A percentile compares a stretch with the other conserved stretches of the same genome.
Conservation (phyloP, 2,888 invertebrate genomes). For the Helicoverpa assulta region DNA sequence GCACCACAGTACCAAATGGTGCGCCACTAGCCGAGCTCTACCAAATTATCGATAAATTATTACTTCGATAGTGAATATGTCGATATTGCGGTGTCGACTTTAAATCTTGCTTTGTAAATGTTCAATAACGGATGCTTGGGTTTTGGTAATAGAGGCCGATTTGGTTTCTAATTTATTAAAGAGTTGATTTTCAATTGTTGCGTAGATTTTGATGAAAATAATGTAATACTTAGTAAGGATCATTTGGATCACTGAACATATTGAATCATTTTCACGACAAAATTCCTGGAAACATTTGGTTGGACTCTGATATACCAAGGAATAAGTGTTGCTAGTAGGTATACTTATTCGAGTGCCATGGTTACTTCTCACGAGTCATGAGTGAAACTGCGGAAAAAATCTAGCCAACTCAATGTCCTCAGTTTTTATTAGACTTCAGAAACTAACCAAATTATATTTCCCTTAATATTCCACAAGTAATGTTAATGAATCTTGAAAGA, state of each 20-base stretch:
- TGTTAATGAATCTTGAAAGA: not conserved
- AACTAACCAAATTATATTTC: not conserved
- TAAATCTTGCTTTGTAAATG: conserved; percentile 37
- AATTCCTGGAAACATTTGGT: too few species aligned
- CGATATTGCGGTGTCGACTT: not conserved
- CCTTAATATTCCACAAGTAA: not conserved
- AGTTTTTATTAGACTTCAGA: not conserved
- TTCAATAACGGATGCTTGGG: not conserved
- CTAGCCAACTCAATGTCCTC: not conserved
- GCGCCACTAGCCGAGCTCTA: conserved; percentile 6
- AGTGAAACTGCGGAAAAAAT: too few species aligned
- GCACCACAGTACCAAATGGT: conserved; percentile 9
- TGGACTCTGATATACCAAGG: too few species aligned
- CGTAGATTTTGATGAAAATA: not conserved
- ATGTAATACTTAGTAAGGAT: not conserved
- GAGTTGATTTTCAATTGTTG: not conserved
- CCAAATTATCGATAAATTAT: conserved; percentile 37
- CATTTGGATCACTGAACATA: not conserved
- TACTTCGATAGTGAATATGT: conserved; percentile 10
- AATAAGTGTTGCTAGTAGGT: too few species aligned
- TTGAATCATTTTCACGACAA: too few species aligned
- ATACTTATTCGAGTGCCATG: too few species aligned
- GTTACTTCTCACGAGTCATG: too few species aligned
- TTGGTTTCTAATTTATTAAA: not conserved
- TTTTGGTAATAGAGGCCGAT: not conserved